Evolutionary conservation across 2,113 vertebrate genomes (phyloP).

Genomic region (Equus quagga): DNA sequence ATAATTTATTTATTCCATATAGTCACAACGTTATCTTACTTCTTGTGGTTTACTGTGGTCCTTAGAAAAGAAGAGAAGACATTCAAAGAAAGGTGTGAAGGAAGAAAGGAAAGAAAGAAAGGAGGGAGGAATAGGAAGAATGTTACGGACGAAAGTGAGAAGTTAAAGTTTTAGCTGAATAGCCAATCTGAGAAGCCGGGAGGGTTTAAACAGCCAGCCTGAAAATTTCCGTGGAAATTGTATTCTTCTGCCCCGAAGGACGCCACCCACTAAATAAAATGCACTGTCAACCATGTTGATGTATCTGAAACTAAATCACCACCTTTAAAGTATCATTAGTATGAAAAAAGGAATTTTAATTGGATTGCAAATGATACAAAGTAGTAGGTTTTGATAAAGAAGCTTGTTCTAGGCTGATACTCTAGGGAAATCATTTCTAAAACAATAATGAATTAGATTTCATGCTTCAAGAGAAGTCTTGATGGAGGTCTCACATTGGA

Average conservation of each 20-base stretch:
- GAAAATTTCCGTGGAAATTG: not conserved
- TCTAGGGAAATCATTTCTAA: constrained; percentile 73
- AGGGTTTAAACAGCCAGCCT: not conserved
- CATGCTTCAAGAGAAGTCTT: constrained; percentile 9
- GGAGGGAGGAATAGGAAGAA: rapidly evolving
- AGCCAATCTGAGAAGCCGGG: not conserved
- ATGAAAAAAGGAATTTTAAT: constrained; percentile 59
- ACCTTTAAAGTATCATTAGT: constrained; percentile 23
- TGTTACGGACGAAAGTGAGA: rapidly evolving
- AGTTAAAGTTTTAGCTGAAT: not conserved
- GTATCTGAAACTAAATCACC: not conserved
- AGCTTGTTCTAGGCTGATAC: constrained; percentile 47
- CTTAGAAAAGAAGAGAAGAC: not conserved
- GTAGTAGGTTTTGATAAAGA: constrained; percentile 68
- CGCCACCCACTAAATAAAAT: not conserved
- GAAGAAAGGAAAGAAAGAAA: not conserved
- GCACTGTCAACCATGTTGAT: not conserved
- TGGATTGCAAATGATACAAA: constrained; percentile 60
- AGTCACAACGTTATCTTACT: too few species aligned
- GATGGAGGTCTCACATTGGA: not conserved
- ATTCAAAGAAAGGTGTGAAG: not conserved
- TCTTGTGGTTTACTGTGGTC: not conserved
- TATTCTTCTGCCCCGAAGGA: not conserved
- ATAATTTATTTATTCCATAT: not conserved
- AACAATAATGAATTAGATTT: constrained; percentile 66